Percentiles rank a stretch among this genome's conserved stretches.
These are phyloP conservation scores for Copidosoma floridanum DNA, from an alignment of 1,140 invertebrate genomes.

Conservation along the genomic window DNA sequence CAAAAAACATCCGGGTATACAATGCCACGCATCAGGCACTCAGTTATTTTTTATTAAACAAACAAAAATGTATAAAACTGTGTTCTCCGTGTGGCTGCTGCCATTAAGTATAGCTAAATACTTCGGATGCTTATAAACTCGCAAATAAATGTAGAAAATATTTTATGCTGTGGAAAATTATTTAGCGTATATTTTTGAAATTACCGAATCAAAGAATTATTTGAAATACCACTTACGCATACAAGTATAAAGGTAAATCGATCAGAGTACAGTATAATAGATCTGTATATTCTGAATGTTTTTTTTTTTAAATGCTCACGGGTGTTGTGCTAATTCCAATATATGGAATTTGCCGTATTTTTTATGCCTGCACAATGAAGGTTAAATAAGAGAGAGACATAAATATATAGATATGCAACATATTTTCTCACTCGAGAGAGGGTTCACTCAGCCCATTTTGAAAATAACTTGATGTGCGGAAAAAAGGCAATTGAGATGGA, in stretches of 20 bases:
- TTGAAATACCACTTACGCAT: not conserved
- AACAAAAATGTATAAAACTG: constrained; percentile 1
- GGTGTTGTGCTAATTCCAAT: constrained; percentile 21
- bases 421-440: too few species aligned
- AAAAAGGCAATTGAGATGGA: not conserved
- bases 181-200: too few species aligned
- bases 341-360: constrained; percentile 35
- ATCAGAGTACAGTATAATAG: too few species aligned
- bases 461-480: constrained; percentile 22
- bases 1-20: constrained; percentile 1
- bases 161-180: too few species aligned
- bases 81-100: not conserved
- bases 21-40: constrained; percentile 12
- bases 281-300: too few species aligned
- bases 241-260: not conserved
- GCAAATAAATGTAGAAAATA: not conserved
- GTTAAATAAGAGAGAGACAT: not conserved
- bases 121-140: not conserved
- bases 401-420: not conserved
- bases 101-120: not conserved
- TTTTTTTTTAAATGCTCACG: constrained; percentile 11
- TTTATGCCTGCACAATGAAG: constrained; percentile 37
- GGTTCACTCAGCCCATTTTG: constrained; percentile 8
- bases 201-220: too few species aligned
- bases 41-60: constrained; percentile 1